Evolutionary conservation across 2,797 vertebrate genomes (phyloP), one percentile per base, ranked within the genome.

Genomic region (Valencia hispanica): DNA sequence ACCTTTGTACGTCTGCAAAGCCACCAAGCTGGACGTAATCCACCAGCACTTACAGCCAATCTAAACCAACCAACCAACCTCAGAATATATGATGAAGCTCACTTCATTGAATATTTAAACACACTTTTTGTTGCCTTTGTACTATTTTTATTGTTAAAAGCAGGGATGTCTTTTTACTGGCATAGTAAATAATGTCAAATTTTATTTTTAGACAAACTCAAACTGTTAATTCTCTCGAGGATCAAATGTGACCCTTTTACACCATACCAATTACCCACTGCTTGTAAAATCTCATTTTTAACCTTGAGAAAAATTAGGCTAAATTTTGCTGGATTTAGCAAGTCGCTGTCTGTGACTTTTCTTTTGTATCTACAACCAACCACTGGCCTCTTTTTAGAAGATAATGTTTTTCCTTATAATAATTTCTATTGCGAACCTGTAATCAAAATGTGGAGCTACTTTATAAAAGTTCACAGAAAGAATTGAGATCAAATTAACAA

Each of bases 271-370:
- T 84, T 82, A 86, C 74, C 61, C 79, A 80, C 74, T 75, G 74
- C 73, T 68, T 81, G 72, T 81, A 79, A 84, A 87, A 80, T 79
- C 70, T 30, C 50, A 79, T 79, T 87, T 87, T 81, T 82, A 88
- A 85, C 85, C 79, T 79, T 77, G 77, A 48, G 80, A 79, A 70
- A n/a, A 88, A 88, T 78, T 57, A 87, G 87, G 80, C 75, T 81
- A 87, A 82, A 83, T 41, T 71, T 39, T 48, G 18, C 77, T 73
- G 39, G 66, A 85, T 78, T 80, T 79, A 82, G 75, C 53, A 63
- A 71, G 45, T 63, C 43, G 15, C 20, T 77, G 73, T 80, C 72
- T 86, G 30, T 43, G 20, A 51, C 48, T 72, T 39, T 72, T 69
- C 53, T 74, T 75, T 30, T 72, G 12, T 50, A 55, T 22, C 20